Percentiles rank a stretch among this genome's conserved stretches.
phyloP scores from a whole-genome alignment of 2,797 vertebrate species.

The Siniperca obscura region DNA sequence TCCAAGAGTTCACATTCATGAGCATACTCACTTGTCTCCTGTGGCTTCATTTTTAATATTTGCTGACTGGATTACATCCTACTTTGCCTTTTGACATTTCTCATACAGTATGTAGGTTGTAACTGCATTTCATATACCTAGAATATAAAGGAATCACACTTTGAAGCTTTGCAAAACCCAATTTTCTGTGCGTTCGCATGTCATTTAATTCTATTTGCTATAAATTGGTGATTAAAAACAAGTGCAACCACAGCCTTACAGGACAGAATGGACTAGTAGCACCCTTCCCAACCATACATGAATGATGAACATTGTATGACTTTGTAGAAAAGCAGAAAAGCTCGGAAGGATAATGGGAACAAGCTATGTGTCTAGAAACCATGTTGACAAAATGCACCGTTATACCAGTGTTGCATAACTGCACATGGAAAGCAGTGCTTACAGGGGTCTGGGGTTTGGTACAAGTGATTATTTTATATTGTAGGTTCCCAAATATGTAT shows the following conservation, averaged over 20 bases:
- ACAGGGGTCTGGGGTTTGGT: no score
- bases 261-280: no score
- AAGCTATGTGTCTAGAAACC: background rate
- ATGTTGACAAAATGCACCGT: background rate
- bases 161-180: background rate
- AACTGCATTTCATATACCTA: background rate
- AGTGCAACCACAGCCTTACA: background rate
- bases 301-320: background rate
- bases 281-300: accelerated
- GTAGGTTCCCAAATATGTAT: background rate
- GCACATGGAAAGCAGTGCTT: no score
- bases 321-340: background rate
- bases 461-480: background rate
- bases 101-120: background rate
- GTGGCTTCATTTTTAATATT: background rate
- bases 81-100: background rate
- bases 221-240: background rate
- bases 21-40: background rate
- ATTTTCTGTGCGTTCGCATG: background rate
- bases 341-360: background rate
- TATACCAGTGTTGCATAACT: background rate
- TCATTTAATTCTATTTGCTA: background rate
- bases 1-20: background rate
- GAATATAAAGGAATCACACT: background rate
- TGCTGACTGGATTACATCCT: background rate